Conservation (phyloP, 2,797 vertebrate species). For the Eulemur rubriventer region DNA sequence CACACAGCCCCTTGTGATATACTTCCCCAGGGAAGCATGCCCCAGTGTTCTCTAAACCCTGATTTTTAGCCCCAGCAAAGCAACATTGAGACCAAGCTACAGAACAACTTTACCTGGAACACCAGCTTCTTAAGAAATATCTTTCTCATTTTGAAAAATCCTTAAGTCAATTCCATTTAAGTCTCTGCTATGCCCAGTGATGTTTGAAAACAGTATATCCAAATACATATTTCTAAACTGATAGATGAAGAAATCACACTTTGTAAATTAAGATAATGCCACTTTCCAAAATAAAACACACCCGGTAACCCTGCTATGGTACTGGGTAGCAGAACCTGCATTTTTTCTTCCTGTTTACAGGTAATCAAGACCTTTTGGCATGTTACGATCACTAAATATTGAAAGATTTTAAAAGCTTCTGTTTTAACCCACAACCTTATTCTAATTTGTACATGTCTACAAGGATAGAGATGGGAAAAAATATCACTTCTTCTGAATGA, state of each 20-base stretch:
- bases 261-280: slow-evolving; percentile 1
- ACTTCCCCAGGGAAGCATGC: slow-evolving; percentile 31
- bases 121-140: slow-evolving; percentile 66
- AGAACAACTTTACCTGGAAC: slow-evolving; percentile 65
- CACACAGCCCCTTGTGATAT: not conserved
- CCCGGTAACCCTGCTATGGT: not conserved
- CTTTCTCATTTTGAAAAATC: slow-evolving; percentile 65
- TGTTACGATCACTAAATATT: slow-evolving; percentile 73
- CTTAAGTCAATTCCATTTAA: slow-evolving; percentile 65
- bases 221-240: not conserved
- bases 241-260: slow-evolving; percentile 46
- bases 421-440: slow-evolving; percentile 74
- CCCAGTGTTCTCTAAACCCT: not conserved
- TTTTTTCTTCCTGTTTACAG: slow-evolving; percentile 47
- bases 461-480: slow-evolving; percentile 83
- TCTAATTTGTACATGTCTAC: slow-evolving; percentile 76
- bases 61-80: slow-evolving; percentile 67
- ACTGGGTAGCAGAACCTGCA: not conserved
- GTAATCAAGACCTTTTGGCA: slow-evolving; percentile 61
- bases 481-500: slow-evolving; percentile 84
- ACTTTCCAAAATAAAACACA: slow-evolving; percentile 48
- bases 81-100: slow-evolving; percentile 47
- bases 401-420: slow-evolving; percentile 75
- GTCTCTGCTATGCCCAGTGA: slow-evolving; percentile 65
- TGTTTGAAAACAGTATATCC: slow-evolving; percentile 67